Percentiles rank a stretch among this genome's conserved stretches.
Evolutionary conservation across 2,888 invertebrate species (phyloP).

Genomic region (Lissocephala sabroskyi): DNA sequence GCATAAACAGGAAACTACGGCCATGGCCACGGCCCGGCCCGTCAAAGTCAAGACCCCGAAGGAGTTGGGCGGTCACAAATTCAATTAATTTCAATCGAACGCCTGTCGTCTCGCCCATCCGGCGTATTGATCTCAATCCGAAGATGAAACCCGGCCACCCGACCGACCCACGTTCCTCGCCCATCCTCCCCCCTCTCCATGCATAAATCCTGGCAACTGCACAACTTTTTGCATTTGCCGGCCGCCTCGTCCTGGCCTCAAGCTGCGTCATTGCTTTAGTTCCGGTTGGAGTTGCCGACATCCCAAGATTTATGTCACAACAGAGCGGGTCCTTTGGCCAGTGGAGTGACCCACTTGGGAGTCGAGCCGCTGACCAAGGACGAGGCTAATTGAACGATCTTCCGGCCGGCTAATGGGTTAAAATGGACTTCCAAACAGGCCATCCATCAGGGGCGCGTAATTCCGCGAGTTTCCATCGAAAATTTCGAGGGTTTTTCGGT

Average conservation of each 20-base stretch:
- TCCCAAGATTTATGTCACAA: conserved; percentile 62
- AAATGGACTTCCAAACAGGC: conserved; percentile 40
- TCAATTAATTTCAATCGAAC: conserved; percentile 72
- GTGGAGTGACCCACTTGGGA: conserved; percentile 61
- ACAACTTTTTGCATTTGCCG: conserved; percentile 21
- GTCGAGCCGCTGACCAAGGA: conserved; percentile 37
- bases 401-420: conserved; percentile 67
- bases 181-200: conserved; percentile 37
- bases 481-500: conserved; percentile 43
- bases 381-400: conserved; percentile 67
- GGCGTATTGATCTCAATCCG: conserved; percentile 52
- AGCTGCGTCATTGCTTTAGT: conserved; percentile 66
- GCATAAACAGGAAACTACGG: conserved; percentile 53
- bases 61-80: conserved; percentile 51
- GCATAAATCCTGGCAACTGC: conserved; percentile 34
- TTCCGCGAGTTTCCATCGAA: conserved; percentile 60
- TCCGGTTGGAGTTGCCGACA: conserved; percentile 54
- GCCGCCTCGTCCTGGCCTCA: conserved; percentile 18
- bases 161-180: conserved; percentile 23
- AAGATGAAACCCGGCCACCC: conserved; percentile 26
- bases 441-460: conserved; percentile 53
- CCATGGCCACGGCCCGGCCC: conserved; percentile 17
- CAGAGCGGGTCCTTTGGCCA: conserved; percentile 26
- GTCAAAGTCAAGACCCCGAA: conserved; percentile 42
- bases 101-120: conserved; percentile 68